phyloP scores from a whole-genome alignment of 2,113 vertebrate species.

The Nymphicus hollandicus region DNA sequence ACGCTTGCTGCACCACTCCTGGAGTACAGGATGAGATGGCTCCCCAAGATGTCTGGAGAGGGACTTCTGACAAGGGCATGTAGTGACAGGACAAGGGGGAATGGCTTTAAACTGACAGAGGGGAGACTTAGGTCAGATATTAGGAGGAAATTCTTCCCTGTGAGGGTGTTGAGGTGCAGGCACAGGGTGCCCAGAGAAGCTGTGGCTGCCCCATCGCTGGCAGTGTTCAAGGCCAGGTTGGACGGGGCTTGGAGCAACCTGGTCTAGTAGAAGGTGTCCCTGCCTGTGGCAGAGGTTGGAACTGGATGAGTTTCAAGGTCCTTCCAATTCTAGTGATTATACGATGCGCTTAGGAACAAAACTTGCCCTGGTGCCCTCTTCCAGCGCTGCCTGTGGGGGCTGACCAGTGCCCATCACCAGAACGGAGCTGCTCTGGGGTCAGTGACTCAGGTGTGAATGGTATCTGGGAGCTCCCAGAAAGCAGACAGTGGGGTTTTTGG shows the following conservation, averaged over 20 bases:
- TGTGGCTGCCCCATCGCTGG: neutral
- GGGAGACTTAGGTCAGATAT: neutral
- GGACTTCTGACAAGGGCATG: neutral
- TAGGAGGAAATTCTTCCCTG: neutral
- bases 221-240: neutral
- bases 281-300: neutral
- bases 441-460: neutral
- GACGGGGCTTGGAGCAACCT: neutral
- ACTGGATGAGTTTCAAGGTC: neutral
- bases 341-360: neutral
- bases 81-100: neutral
- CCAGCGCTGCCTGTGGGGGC: neutral
- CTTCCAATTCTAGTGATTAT: neutral
- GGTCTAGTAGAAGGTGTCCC: neutral
- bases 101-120: neutral
- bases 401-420: neutral
- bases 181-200: neutral
- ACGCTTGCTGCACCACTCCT: neutral
- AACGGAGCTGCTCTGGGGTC: neutral
- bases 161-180: neutral
- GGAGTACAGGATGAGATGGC: neutral
- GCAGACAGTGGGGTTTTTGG: neutral
- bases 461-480: rapidly evolving
- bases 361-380: neutral
- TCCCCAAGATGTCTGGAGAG: rapidly evolving